Evolutionary conservation across 2,113 vertebrate species (phyloP).

Genomic region (Sapayoa aenigma): DNA sequence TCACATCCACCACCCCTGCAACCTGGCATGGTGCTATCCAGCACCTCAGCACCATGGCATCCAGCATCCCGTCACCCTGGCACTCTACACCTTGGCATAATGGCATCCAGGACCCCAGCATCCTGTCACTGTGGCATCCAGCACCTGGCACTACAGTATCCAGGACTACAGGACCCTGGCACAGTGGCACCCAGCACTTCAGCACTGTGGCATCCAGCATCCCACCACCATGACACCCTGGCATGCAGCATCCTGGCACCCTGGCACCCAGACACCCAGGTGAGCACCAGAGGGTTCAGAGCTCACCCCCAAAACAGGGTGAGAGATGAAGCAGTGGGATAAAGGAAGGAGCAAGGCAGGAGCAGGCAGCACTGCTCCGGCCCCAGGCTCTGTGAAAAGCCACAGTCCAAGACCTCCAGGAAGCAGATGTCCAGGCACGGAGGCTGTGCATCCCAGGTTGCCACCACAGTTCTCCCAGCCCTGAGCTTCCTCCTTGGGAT

Average conservation of each 20-base stretch:
- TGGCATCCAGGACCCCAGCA: not conserved
- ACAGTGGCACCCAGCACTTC: not conserved
- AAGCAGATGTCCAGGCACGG: not conserved
- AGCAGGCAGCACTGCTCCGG: rapidly evolving
- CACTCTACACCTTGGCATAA: too few species aligned
- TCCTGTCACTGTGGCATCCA: rapidly evolving
- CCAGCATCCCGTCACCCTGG: too few species aligned
- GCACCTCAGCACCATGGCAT: not conserved
- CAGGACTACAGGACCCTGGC: not conserved
- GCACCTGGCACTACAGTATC: not conserved
- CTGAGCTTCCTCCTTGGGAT: not conserved
- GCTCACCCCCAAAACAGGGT: not conserved
- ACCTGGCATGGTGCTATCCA: too few species aligned
- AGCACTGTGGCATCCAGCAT: not conserved
- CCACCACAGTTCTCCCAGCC: not conserved
- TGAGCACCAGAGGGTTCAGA: not conserved
- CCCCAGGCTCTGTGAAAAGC: not conserved
- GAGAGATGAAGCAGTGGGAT: not conserved
- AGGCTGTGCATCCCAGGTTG: not conserved
- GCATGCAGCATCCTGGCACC: not conserved
- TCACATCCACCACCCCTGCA: not conserved
- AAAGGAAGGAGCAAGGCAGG: not conserved
- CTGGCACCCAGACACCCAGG: not conserved
- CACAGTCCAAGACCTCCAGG: not conserved
- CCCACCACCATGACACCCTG: too few species aligned